Evolutionary conservation across 2,888 invertebrate species (phyloP), one percentile per base, ranked within the genome.

Genomic region (Halictus quadricinctus): DNA sequence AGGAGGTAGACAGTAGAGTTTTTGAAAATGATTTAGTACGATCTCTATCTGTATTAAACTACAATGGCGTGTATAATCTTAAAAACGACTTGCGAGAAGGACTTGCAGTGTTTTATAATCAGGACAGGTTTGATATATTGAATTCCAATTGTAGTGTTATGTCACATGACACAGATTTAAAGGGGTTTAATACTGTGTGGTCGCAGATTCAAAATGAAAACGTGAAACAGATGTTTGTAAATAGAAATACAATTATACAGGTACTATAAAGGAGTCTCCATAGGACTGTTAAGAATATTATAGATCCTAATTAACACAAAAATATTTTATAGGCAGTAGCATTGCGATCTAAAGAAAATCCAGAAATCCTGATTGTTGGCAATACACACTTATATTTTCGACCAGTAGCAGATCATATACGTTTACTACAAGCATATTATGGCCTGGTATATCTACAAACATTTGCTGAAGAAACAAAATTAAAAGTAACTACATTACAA

Each of bases 381-480:
- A 99, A 98, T 93, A 98, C 98, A 1, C 99, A 99, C 95, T 95
- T 99, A 74, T 99, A 98, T 95, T 99, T 98, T 92, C 98, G 98
- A 94, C 98, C 98, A 0, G 97, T 97, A 94, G 97, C 99, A 10
- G 98, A 98, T 94, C 98, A 98, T 92, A 97, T 99, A 89, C 95
- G 99, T 85, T 95, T 99, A 7, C 93, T 99, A 41, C 99, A 99
- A 95, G 97, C 97, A 50, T 97, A 97, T 50, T 96, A 97, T 86
- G 95, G 96, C 43, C 95, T 98, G 87, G 95, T 96, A 69, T 97
- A 97, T 95, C 92, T 98, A 43, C 96, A 96, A 90, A 94, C 96
- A 91, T 89, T 97, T 48, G 95, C 95, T 25, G 94, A 94, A 43
- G 91, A 94, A 77, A 88, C 95, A 15, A 94, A 95, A 80, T 90